Evolutionary conservation across 37 sponge, comb jelly and placozoan species (phyloP).

Genomic region (Agelas oroides): DNA sequence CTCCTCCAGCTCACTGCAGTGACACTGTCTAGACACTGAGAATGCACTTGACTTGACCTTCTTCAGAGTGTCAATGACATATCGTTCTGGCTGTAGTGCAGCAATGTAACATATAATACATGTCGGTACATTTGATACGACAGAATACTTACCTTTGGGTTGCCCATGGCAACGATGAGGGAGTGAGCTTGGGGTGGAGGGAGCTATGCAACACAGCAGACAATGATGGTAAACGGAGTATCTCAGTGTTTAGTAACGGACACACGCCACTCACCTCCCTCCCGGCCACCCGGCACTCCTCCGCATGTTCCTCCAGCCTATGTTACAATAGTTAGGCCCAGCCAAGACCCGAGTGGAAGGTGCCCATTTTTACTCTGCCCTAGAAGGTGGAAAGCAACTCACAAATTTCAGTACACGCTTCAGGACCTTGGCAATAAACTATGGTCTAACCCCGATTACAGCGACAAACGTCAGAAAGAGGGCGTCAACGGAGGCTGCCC

Average conservation of each 20-base stretch:
- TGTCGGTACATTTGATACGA: not conserved
- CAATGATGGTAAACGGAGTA: not conserved
- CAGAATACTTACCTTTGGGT: constrained; percentile 42
- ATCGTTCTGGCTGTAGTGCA: constrained; percentile 46
- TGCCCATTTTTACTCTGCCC: too few species aligned
- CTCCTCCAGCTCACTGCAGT: constrained; percentile 89
- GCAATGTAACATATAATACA: not conserved
- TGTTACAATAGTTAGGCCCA: too few species aligned
- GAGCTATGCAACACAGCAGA: constrained; percentile 27
- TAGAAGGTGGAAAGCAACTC: too few species aligned
- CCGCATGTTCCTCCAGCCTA: constrained; percentile 56
- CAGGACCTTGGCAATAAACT: too few species aligned
- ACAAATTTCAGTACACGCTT: too few species aligned
- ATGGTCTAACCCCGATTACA: too few species aligned
- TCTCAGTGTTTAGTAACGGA: not conserved
- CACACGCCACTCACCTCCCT: constrained; percentile 43
- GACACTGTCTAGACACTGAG: not conserved
- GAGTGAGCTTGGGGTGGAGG: constrained; percentile 74
- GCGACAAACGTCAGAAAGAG: too few species aligned
- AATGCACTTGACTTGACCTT: constrained; percentile 69
- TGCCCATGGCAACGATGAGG: constrained; percentile 78
- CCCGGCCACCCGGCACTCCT: constrained; percentile 39
- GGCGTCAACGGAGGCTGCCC: too few species aligned
- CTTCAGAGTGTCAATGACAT: constrained; percentile 76
- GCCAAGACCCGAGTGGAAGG: too few species aligned